Conservation (phyloP, 1,140 invertebrate genomes). For the Pogonus chalceus region DNA sequence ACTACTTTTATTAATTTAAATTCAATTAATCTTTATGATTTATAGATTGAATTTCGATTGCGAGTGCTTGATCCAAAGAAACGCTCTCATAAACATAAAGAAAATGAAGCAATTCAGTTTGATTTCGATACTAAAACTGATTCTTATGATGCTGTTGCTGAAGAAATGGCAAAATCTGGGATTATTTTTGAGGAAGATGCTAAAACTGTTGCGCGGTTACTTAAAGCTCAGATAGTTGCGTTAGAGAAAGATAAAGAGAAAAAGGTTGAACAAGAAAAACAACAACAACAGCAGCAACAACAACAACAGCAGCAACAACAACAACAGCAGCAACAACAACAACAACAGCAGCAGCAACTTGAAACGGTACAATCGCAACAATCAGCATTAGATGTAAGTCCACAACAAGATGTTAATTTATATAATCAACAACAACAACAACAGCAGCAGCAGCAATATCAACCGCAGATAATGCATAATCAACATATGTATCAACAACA, state of each 20-base stretch:
- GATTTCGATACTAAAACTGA: conserved; percentile 92
- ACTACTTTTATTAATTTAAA: neutral
- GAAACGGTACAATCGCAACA: conserved; percentile 25
- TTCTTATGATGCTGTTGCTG: conserved; percentile 88
- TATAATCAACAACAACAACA: conserved; percentile 26
- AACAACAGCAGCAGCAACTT: conserved; percentile 38
- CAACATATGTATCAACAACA: conserved; percentile 29
- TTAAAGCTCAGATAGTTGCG: conserved; percentile 68
- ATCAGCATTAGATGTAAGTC: conserved; percentile 13
- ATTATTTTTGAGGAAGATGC: conserved; percentile 87
- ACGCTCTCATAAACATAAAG: conserved; percentile 87
- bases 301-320: conserved; percentile 39
- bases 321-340: conserved; percentile 30
- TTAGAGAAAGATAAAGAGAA: conserved; percentile 50
- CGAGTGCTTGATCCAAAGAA: conserved; percentile 97
- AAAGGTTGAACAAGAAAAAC: conserved; percentile 41
- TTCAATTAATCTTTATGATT: neutral
- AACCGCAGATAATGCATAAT: conserved; percentile 18
- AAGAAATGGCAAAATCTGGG: conserved; percentile 89
- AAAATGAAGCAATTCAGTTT: conserved; percentile 99
- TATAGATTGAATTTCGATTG: conserved; percentile 74
- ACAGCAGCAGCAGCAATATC: conserved; percentile 33
- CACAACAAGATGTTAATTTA: conserved; percentile 13
- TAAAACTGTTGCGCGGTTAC: conserved; percentile 75
- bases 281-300: conserved; percentile 37